Percentiles rank a stretch among this genome's conserved stretches.
Conservation (phyloP, 2,888 invertebrate species). For the Troides aeacus region DNA sequence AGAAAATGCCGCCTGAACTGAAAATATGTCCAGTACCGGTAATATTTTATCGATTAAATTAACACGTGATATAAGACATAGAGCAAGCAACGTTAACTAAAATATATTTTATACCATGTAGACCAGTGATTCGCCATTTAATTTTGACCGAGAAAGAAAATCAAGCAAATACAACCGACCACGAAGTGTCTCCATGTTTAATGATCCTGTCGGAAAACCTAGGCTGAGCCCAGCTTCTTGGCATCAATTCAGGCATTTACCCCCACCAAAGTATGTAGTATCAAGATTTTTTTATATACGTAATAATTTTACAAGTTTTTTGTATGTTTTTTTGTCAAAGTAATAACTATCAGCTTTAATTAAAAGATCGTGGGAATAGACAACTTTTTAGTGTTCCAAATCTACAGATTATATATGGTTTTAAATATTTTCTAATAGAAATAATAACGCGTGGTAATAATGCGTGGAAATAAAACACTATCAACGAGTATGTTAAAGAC, state of each 20-base stretch:
- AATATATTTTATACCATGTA: conserved; percentile 41
- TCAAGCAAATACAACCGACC: conserved; percentile 59
- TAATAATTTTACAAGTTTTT: no score
- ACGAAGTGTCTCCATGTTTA: conserved; percentile 72
- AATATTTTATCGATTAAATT: conserved; percentile 24
- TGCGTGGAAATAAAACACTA: no score
- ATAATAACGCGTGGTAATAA: no score
- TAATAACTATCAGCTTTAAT: no score
- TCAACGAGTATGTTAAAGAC: no score
- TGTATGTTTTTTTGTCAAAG: no score
- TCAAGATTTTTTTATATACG: background rate
- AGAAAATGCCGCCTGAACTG: conserved; percentile 78
- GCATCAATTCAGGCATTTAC: conserved; percentile 73
- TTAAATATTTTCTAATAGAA: no score
- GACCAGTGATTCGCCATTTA: conserved; percentile 74
- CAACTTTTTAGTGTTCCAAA: no score
- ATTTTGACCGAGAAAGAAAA: conserved; percentile 70
- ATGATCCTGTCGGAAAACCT: conserved; percentile 62
- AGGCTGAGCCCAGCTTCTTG: conserved; percentile 72
- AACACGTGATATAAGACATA: background rate
- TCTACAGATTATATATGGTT: no score
- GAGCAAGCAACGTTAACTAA: background rate
- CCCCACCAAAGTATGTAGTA: conserved; percentile 65
- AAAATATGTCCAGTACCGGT: conserved; percentile 73
- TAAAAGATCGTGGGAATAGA: no score